Conservation (phyloP, 2,113 vertebrate species). For the Platysternon megacephalum region DNA sequence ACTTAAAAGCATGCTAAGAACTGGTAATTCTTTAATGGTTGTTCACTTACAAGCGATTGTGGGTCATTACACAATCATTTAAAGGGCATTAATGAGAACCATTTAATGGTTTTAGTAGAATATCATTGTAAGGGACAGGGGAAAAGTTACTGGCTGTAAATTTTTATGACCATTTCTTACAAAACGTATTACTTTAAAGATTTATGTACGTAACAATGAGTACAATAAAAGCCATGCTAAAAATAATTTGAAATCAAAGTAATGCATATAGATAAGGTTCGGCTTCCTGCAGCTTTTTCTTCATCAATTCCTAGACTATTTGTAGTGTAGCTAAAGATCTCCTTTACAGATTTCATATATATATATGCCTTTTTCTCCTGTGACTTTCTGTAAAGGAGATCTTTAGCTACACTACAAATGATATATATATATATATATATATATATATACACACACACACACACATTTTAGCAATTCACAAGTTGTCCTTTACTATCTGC, state of each 20-base stretch:
- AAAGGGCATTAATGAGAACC: slow-evolving; percentile 95
- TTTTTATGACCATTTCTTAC: slow-evolving; percentile 93
- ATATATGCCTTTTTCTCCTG: too few relatives aligned
- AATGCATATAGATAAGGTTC: slow-evolving; percentile 82
- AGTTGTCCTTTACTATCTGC: background rate
- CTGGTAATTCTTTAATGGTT: slow-evolving; percentile 95
- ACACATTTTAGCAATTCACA: slow-evolving; percentile 37
- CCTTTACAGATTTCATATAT: slow-evolving; percentile 3
- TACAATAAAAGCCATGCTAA: slow-evolving; percentile 86
- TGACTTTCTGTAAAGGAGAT: too few relatives aligned
- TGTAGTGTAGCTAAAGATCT: slow-evolving; percentile 31
- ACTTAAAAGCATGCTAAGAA: slow-evolving; percentile 91
- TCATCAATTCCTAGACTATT: background rate
- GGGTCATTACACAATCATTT: slow-evolving; percentile 98
- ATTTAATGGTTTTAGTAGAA: slow-evolving; percentile 95
- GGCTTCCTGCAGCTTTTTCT: slow-evolving; percentile 60
- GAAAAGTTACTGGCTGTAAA: slow-evolving; percentile 91
- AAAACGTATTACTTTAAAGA: slow-evolving; percentile 89
- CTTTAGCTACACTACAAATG: too few relatives aligned
- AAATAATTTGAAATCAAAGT: slow-evolving; percentile 89
- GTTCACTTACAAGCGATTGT: slow-evolving; percentile 96
- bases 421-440: too few relatives aligned
- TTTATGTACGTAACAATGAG: slow-evolving; percentile 88
- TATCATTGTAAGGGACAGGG: slow-evolving; percentile 91
- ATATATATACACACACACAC: background rate